Evolutionary conservation across 2,888 invertebrate species (phyloP).

Genomic region (Mythimna lalbum): DNA sequence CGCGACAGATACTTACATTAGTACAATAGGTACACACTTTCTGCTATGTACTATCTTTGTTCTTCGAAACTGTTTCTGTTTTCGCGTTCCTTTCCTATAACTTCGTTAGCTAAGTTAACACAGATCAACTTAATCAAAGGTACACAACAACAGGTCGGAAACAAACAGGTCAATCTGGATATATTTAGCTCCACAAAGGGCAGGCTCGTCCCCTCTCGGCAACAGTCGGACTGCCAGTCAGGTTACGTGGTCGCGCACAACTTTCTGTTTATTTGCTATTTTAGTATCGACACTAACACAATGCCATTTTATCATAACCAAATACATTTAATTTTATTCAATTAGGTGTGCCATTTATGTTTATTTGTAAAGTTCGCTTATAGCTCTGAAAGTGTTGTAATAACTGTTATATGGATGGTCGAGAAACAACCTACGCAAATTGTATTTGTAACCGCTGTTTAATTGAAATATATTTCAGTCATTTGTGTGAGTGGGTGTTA

Average conservation of each 20-base stretch:
- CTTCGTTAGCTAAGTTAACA: slow-evolving; percentile 1
- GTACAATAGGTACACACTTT: background rate
- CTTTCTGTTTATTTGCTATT: slow-evolving; percentile 49
- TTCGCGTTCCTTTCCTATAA: slow-evolving; percentile 5
- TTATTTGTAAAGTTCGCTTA: slow-evolving; percentile 36
- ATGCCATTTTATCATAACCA: slow-evolving; percentile 23
- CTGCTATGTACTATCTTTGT: background rate
- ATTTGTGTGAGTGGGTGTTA: slow-evolving; percentile 7
- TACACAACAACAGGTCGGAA: slow-evolving; percentile 18
- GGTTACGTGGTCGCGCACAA: slow-evolving; percentile 45
- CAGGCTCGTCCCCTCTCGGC: slow-evolving; percentile 14
- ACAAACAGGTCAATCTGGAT: slow-evolving; percentile 37
- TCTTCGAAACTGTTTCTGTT: background rate
- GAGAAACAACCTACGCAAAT: slow-evolving; percentile 21
- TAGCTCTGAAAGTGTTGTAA: slow-evolving; percentile 8
- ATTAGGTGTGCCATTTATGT: slow-evolving; percentile 5
- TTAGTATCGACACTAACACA: slow-evolving; percentile 20
- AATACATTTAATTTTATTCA: slow-evolving; percentile 21
- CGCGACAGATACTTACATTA: background rate
- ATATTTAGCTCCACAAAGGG: slow-evolving; percentile 47
- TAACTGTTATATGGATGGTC: slow-evolving; percentile 18
- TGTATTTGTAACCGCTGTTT: slow-evolving; percentile 6
- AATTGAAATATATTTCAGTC: slow-evolving; percentile 29
- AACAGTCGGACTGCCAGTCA: slow-evolving; percentile 45
- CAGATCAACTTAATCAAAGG: slow-evolving; percentile 24